A percentile compares a stretch with the other conserved stretches of the same genome.
These are phyloP conservation scores for Hydractinia echinata DNA, from an alignment of 30 jellyfish, hydroid and myxozoan species.

Conservation along the genomic window DNA sequence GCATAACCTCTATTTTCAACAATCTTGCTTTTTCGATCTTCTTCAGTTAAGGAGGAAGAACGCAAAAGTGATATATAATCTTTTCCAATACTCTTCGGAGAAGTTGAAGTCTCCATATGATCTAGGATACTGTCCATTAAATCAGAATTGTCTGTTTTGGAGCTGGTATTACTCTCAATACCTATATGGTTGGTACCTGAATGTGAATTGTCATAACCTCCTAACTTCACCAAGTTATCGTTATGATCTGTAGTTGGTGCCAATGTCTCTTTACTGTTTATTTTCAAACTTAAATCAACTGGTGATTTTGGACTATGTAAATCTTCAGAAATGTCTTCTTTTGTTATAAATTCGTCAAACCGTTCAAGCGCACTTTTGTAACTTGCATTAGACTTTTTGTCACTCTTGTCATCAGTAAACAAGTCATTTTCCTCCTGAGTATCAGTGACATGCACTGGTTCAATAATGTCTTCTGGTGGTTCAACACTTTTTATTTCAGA, in stretches of 20 bases:
- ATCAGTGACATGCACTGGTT: not conserved
- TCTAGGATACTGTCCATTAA: constrained; percentile 23
- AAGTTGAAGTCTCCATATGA: constrained; percentile 18
- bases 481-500: not conserved
- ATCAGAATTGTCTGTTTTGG: not conserved
- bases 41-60: constrained; percentile 2
- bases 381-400: not conserved
- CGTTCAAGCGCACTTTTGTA: constrained; percentile 33
- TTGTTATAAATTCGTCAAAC: constrained; percentile 37
- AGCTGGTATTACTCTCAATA: not conserved
- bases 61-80: constrained; percentile 12
- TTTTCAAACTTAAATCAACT: not conserved
- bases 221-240: not conserved
- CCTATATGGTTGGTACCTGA: not conserved
- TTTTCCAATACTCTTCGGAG: not conserved
- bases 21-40: not conserved
- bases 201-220: not conserved
- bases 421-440: not conserved
- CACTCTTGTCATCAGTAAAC: not conserved
- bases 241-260: not conserved
- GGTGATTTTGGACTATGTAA: not conserved
- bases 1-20: not conserved
- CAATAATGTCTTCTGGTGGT: not conserved
- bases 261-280: too few relatives aligned
- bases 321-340: constrained; percentile 8